Percentiles rank a stretch among this genome's conserved stretches.
Evolutionary conservation across 1,140 invertebrate genomes (phyloP).

Genomic region (Frieseomelitta varia): DNA sequence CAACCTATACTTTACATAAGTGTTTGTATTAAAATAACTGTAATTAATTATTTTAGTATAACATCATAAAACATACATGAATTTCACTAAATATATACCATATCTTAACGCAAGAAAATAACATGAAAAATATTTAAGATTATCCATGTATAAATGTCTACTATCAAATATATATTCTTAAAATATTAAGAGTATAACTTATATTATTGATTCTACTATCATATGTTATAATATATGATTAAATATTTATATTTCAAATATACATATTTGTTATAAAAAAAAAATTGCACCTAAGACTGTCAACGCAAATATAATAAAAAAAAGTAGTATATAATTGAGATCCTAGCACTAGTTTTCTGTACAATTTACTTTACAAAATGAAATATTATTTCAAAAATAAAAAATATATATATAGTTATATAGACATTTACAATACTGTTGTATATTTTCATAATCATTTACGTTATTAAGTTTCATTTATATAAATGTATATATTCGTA

Average conservation of each 20-base stretch:
- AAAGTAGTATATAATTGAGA: neutral
- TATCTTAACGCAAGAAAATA: neutral
- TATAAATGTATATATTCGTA: neutral
- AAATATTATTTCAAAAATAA: neutral
- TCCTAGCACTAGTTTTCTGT: neutral
- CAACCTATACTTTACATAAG: neutral
- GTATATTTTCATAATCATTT: neutral
- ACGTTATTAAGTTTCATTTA: neutral
- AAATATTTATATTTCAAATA: neutral
- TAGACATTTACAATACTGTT: neutral
- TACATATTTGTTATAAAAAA: neutral
- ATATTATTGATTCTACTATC: neutral
- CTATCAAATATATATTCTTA: neutral
- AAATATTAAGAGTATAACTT: neutral
- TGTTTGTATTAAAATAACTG: neutral
- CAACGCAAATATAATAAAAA: neutral
- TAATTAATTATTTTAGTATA: neutral
- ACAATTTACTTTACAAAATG: neutral
- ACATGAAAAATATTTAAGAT: neutral
- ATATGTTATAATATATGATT: neutral
- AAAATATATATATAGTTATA: too few species aligned
- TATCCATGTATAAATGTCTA: neutral
- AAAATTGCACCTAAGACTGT: neutral
- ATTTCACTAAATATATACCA: neutral
- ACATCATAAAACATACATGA: neutral